Percentiles rank a stretch among this genome's conserved stretches.
Conservation (phyloP, 2,888 invertebrate genomes). For the Hemithea aestivaria region DNA sequence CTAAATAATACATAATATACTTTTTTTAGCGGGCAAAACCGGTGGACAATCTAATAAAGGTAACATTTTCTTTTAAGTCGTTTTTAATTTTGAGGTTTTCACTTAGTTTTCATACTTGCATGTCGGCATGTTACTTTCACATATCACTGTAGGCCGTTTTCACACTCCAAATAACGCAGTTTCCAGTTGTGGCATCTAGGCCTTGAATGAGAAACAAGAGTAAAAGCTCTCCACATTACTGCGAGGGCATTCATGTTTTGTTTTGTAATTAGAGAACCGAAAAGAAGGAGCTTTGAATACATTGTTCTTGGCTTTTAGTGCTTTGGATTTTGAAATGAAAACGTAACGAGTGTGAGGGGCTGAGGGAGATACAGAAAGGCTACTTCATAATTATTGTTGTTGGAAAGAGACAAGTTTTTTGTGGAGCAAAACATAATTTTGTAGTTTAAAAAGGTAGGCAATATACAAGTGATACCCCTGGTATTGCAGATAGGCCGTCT, state of each 20-base stretch:
- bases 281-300: slow-evolving; percentile 8
- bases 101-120: slow-evolving; percentile 4
- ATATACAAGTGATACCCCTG: too few species aligned
- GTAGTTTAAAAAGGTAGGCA: too few species aligned
- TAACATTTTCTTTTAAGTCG: too few species aligned
- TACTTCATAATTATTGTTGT: too few species aligned
- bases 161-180: slow-evolving; percentile 51
- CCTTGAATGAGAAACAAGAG: slow-evolving; percentile 44
- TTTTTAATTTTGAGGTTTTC: neutral
- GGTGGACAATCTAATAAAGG: too few species aligned
- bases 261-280: slow-evolving; percentile 17
- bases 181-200: slow-evolving; percentile 21
- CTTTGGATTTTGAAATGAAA: neutral
- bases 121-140: slow-evolving; percentile 15
- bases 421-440: too few species aligned
- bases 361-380: neutral
- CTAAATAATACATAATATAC: too few species aligned
- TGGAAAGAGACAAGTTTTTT: too few species aligned
- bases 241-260: slow-evolving; percentile 17
- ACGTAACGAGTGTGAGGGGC: too few species aligned
- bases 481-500: too few species aligned
- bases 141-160: slow-evolving; percentile 38
- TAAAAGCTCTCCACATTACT: slow-evolving; percentile 26
- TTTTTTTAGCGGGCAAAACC: too few species aligned
- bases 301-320: slow-evolving; percentile 7